Evolutionary conservation across 1,140 invertebrate species (phyloP).

Genomic region (Dolichoris vasculosae): DNA sequence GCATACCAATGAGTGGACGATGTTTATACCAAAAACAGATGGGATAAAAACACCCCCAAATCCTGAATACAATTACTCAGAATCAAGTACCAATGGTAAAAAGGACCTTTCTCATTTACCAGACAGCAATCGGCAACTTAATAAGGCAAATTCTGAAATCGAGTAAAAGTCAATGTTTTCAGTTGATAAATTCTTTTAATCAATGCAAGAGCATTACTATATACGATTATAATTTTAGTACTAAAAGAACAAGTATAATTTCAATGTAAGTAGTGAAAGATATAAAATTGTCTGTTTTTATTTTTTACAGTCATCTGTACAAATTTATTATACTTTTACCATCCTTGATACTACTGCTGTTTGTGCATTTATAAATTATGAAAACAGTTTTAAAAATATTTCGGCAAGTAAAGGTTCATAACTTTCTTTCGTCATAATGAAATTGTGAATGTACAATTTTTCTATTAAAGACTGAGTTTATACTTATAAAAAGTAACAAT

Average conservation of each 20-base stretch:
- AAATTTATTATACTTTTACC: slow-evolving; percentile 7
- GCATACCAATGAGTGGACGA: slow-evolving; percentile 83
- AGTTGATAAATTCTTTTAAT: not conserved
- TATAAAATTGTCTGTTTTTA: not conserved
- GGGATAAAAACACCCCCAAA: slow-evolving; percentile 60
- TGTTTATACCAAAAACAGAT: slow-evolving; percentile 73
- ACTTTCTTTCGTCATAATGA: too few relatives aligned
- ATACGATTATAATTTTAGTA: slow-evolving; percentile 31
- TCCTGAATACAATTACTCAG: slow-evolving; percentile 52
- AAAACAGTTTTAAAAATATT: not conserved
- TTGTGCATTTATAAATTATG: slow-evolving; percentile 3
- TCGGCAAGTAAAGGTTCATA: too few relatives aligned
- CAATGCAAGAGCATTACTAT: not conserved
- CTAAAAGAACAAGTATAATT: slow-evolving; percentile 41
- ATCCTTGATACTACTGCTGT: slow-evolving; percentile 41
- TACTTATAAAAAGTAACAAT: too few relatives aligned
- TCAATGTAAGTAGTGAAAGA: not conserved
- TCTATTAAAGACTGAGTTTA: too few relatives aligned
- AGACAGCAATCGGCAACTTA: not conserved
- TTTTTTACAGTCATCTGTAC: not conserved
- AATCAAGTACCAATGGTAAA: slow-evolving; percentile 53
- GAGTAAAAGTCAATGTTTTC: slow-evolving; percentile 25
- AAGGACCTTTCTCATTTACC: slow-evolving; percentile 52
- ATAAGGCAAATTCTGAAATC: slow-evolving; percentile 20
- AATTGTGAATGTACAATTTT: too few relatives aligned